A percentile compares a stretch with the other conserved stretches of the same genome.
These are phyloP conservation scores for Acyrthosiphon pisum DNA, from an alignment of 1,140 invertebrate species.

Conservation along the genomic window DNA sequence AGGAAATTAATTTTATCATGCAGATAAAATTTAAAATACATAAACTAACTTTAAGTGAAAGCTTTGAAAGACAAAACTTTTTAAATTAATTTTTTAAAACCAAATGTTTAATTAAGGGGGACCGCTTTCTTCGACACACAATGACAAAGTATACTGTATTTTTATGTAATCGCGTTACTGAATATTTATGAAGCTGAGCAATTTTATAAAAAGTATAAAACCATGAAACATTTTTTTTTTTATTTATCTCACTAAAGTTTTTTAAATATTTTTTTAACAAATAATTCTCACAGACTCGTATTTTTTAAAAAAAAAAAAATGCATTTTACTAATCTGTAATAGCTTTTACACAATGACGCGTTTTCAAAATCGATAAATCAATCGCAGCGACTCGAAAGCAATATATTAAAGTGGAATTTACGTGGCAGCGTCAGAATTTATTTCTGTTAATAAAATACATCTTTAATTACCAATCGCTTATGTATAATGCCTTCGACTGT, in stretches of 20 bases:
- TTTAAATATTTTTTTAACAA: slow-evolving; percentile 3
- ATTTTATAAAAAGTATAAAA: background rate
- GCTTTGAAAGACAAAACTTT: slow-evolving; percentile 17
- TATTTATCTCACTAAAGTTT: background rate
- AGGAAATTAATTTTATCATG: background rate
- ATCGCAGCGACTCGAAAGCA: background rate
- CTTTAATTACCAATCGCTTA: background rate
- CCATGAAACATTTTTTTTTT: background rate
- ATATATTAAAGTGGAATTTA: background rate
- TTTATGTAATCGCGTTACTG: background rate
- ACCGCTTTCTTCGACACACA: slow-evolving; percentile 1
- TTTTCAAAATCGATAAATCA: background rate
- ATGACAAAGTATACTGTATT: background rate
- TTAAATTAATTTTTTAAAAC: slow-evolving; percentile 21
- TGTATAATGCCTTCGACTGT: background rate
- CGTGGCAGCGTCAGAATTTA: background rate
- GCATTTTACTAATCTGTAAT: background rate
- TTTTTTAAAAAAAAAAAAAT: background rate
- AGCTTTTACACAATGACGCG: background rate
- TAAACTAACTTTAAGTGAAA: background rate
- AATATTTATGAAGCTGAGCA: slow-evolving; percentile 21
- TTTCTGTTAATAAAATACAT: background rate
- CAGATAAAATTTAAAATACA: slow-evolving; percentile 1
- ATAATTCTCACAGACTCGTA: background rate
- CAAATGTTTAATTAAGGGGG: slow-evolving; percentile 9